Conservation (phyloP, 92 coral and sea anemone species). For the Bergia sp. region DNA sequence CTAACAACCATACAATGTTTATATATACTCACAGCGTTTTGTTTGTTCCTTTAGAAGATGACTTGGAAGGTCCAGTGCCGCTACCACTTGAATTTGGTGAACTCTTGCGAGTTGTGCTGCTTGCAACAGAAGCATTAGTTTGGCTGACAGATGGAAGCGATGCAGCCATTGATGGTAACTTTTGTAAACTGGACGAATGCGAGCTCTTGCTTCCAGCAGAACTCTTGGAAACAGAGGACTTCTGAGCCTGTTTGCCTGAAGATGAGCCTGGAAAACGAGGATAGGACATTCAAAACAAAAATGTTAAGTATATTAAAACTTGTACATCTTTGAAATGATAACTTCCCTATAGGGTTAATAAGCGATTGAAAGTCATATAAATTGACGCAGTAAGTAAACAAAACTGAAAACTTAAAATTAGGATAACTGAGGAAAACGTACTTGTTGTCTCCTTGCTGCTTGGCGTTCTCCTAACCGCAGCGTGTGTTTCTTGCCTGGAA, state of each 20-base stretch:
- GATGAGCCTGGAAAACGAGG: slow-evolving; percentile 12
- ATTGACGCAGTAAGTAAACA: neutral
- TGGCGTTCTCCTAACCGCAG: slow-evolving; percentile 10
- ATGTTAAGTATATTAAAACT: too few relatives aligned
- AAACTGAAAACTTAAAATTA: neutral
- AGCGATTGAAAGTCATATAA: neutral
- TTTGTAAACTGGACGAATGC: slow-evolving; percentile 81
- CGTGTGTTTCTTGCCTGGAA: slow-evolving; percentile 37
- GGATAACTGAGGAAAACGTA: neutral
- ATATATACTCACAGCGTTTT: slow-evolving; percentile 18
- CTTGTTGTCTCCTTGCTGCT: slow-evolving; percentile 31
- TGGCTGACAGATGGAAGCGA: slow-evolving; percentile 64
- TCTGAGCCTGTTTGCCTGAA: slow-evolving; percentile 5
- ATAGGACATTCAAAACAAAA: neutral
- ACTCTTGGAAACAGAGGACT: slow-evolving; percentile 23
- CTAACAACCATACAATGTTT: too few relatives aligned
- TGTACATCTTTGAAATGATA: too few relatives aligned
- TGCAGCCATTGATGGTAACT: slow-evolving; percentile 72
- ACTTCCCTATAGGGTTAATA: too few relatives aligned
- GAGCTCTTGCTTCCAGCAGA: slow-evolving; percentile 61
- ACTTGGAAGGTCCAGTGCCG: slow-evolving; percentile 13
- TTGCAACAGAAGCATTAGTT: slow-evolving; percentile 38
- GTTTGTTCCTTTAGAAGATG: slow-evolving; percentile 31
- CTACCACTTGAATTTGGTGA: slow-evolving; percentile 44
- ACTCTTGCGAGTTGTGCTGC: slow-evolving; percentile 49